Percentiles rank a stretch among this genome's conserved stretches.
Evolutionary conservation across 2,797 vertebrate genomes (phyloP).

Genomic region (Cephalopachus bancanus): DNA sequence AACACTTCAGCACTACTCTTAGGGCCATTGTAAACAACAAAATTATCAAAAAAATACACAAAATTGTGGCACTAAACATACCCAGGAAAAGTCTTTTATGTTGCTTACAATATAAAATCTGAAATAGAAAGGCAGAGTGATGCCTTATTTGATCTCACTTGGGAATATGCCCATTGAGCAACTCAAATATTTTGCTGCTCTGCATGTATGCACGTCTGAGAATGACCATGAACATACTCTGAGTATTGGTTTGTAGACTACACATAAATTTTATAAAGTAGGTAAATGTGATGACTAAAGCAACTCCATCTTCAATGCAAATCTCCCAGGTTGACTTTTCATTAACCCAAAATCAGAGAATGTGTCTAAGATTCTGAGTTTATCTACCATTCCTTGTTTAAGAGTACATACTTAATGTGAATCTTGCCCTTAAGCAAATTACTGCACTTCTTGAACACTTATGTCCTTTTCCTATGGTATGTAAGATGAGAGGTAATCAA

Average conservation of each 20-base stretch:
- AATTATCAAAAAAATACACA: background rate
- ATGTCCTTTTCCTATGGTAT: too few species aligned
- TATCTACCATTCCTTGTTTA: too few species aligned
- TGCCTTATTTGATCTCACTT: background rate
- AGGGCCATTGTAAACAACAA: background rate
- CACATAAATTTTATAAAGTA: background rate
- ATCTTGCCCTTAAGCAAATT: too few species aligned
- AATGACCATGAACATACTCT: background rate
- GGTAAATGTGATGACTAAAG: too few species aligned
- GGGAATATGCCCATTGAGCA: background rate
- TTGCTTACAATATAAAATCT: background rate
- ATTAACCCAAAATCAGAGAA: too few species aligned
- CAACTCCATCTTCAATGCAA: too few species aligned
- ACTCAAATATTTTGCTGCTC: background rate
- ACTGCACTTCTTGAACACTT: too few species aligned
- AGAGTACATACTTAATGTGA: too few species aligned
- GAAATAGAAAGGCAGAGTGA: background rate
- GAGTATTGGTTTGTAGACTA: background rate
- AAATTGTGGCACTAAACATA: background rate
- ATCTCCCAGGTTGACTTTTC: too few species aligned
- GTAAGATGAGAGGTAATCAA: too few species aligned
- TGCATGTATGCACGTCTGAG: background rate
- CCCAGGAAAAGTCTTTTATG: background rate
- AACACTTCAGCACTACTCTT: background rate
- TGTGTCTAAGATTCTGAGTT: too few species aligned